Base-by-base conservation (phyloP, 2,797 vertebrate species). In the Typhlichthys eigenmanni region DNA sequence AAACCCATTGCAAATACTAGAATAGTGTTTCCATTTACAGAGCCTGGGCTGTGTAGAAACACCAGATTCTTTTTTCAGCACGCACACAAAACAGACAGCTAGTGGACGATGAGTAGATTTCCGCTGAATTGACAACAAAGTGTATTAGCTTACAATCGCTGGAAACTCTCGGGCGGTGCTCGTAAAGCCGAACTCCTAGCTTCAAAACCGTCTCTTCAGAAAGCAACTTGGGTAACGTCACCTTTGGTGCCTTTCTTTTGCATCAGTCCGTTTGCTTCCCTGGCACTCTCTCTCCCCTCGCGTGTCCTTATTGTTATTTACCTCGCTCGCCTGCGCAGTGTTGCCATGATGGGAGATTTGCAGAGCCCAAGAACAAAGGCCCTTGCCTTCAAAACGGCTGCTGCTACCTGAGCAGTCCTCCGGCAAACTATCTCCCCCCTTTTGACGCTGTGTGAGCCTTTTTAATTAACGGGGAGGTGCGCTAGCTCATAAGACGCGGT, bases 391-490 rank as follows among this genome's bases (percentile, higher is more conserved):
- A 68, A 63, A 72, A 75, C 67, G 29, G 51, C 43, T 69, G 9
- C 17, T 47, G 76, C 76, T 89, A 92, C 88, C 90, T 92, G 90
- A 89, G 55, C 80, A 83, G 76, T 66, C 71, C 63, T 73, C 71
- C 72, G 59, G 75, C 72, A 32, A 83, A 80, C 58, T 57, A 29
- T 74, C 78, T 76, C 69, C 70, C 76, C 86, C 89, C 91, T 92
- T 92, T 90, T 89, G 91, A 93, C 91, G 91, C 92, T 85, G 92
- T 94, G 83, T 93, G 95, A 95, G 92, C 93, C 95, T 97, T 94
- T 95, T 95, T 98, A 96, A 97, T 96, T 95, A 96, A 93, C 71
- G 82, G 94, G 82, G 94, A 96, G 95, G 96, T 96, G 95, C 93
- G 91, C 93, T 95, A 93, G 85, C 87, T 83, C 80, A 51, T 74